Conservation (phyloP, 2,888 invertebrate species). For the Caenorhabditis becei region DNA sequence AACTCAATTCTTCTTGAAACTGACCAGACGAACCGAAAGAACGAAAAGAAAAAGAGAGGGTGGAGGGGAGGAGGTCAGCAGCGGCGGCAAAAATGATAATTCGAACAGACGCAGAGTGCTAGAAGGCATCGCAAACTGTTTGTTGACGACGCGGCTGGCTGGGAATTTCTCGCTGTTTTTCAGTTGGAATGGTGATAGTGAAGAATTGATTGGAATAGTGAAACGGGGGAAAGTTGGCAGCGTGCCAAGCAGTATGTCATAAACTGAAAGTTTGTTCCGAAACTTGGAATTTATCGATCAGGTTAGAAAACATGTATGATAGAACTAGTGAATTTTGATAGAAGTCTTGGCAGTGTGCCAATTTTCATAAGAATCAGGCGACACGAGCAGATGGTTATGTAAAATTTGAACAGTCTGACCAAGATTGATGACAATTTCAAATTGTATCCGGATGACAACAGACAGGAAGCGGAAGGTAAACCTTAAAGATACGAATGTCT, state of each 20-base stretch:
- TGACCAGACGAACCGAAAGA: background rate
- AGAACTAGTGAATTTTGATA: no score
- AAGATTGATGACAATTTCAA: slow-evolving; percentile 30
- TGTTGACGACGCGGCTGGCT: slow-evolving; percentile 49
- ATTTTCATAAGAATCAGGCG: slow-evolving; percentile 30
- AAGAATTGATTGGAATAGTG: background rate
- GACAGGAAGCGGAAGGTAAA: slow-evolving; percentile 1
- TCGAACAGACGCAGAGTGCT: slow-evolving; percentile 28
- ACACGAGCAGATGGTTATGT: slow-evolving; percentile 40
- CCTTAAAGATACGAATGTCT: background rate
- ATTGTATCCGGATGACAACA: background rate
- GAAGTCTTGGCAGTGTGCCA: slow-evolving; percentile 47
- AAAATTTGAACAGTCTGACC: slow-evolving; percentile 10
- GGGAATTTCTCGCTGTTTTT: slow-evolving; percentile 47
- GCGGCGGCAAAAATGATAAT: slow-evolving; percentile 23
- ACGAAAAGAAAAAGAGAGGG: background rate
- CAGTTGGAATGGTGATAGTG: slow-evolving; percentile 14
- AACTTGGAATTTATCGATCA: no score
- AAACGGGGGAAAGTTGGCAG: background rate
- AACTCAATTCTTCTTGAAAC: no score
- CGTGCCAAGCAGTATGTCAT: no score
- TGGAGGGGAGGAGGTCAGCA: slow-evolving; percentile 20
- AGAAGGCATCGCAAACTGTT: slow-evolving; percentile 49
- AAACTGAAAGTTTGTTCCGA: no score
- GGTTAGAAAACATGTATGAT: no score